Conservation (phyloP, 1,140 invertebrate species). For the Ips typographus region DNA sequence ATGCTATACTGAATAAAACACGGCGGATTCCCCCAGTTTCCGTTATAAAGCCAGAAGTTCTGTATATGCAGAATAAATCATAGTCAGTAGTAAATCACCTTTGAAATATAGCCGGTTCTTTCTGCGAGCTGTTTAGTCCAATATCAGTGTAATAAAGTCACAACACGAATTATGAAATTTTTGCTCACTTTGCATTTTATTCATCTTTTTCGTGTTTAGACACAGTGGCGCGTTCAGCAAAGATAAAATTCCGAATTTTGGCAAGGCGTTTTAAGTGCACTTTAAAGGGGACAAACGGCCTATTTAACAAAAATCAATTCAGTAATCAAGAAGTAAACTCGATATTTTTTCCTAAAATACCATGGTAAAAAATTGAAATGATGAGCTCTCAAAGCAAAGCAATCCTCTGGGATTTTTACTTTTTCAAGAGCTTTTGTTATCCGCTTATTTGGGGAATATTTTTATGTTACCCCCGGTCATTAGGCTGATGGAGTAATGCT, state of each 20-base stretch:
- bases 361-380: not conserved
- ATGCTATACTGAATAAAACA: slow-evolving; percentile 7
- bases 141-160: slow-evolving; percentile 44
- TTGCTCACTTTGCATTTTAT: slow-evolving; percentile 35
- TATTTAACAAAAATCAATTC: no score
- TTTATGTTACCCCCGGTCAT: slow-evolving; percentile 1
- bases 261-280: not conserved
- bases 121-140: slow-evolving; percentile 43
- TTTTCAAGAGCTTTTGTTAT: slow-evolving; percentile 12
- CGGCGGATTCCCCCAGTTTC: slow-evolving; percentile 15
- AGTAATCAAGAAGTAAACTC: no score
- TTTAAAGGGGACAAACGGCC: no score
- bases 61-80: slow-evolving; percentile 48
- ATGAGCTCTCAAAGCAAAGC: slow-evolving; percentile 14
- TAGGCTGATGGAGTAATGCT: slow-evolving; percentile 5
- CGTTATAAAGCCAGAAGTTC: slow-evolving; percentile 28
- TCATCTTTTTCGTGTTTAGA: slow-evolving; percentile 27
- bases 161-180: slow-evolving; percentile 44
- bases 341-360: no score
- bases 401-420: slow-evolving; percentile 14
- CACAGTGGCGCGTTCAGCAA: slow-evolving; percentile 9
- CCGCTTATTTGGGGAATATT: slow-evolving; percentile 13
- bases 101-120: slow-evolving; percentile 46
- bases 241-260: slow-evolving; percentile 4
- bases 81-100: slow-evolving; percentile 48